Percentiles rank a stretch among this genome's conserved stretches.
phyloP scores from a whole-genome alignment of 2,888 invertebrate species.

The Alentia gelatinosa region DNA sequence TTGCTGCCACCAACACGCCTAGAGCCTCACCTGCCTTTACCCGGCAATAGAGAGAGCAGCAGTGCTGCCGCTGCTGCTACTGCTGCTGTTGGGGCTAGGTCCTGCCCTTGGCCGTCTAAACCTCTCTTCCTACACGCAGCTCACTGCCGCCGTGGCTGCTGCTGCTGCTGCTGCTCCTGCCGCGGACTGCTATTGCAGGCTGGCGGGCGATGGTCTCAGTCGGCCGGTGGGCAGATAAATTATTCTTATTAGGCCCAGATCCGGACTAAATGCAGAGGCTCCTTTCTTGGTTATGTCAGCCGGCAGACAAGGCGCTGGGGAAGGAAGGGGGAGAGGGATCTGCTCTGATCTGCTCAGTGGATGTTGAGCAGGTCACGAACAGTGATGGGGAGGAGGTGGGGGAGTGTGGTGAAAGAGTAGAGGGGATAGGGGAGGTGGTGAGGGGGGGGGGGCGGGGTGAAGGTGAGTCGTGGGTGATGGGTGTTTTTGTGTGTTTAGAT shows the following conservation, averaged over 20 bases:
- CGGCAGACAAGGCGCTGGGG: not conserved
- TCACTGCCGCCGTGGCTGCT: not conserved
- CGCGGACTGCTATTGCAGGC: not conserved
- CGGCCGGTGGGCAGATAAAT: conserved; percentile 18
- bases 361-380: not conserved
- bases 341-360: not conserved
- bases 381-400: not conserved
- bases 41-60: not conserved
- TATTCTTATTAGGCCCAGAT: conserved; percentile 22
- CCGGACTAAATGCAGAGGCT: not conserved
- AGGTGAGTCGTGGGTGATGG: too few species aligned
- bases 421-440: not conserved
- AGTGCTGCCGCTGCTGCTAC: not conserved
- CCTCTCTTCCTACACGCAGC: not conserved
- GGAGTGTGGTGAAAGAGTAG: not conserved
- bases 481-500: too few species aligned
- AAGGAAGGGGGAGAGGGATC: not conserved
- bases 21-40: not conserved
- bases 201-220: not conserved
- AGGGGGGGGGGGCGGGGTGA: too few species aligned
- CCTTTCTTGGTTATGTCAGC: conserved; percentile 13
- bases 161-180: not conserved
- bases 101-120: not conserved
- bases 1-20: not conserved
- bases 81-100: not conserved